These are phyloP conservation scores for Sminthurinus aureus DNA, from an alignment of 2,888 invertebrate species.

Conservation along the genomic window DNA sequence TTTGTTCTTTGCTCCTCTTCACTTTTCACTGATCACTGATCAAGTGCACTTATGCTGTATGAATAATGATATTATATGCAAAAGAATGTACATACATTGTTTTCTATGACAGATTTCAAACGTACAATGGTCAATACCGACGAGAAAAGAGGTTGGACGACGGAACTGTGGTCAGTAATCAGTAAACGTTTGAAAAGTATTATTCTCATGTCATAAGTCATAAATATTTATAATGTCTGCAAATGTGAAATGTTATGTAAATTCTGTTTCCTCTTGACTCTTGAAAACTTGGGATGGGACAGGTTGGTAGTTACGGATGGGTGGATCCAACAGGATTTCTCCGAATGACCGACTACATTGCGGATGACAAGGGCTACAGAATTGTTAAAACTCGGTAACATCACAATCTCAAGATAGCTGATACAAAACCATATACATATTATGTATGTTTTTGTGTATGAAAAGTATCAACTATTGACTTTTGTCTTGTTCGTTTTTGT, in stretches of 20 bases:
- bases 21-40: no score
- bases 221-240: background rate
- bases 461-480: background rate
- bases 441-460: no score
- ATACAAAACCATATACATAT: no score
- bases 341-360: slow-evolving; percentile 86
- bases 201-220: slow-evolving; percentile 66
- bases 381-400: slow-evolving; percentile 75
- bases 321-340: slow-evolving; percentile 82
- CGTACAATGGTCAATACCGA: slow-evolving; percentile 85
- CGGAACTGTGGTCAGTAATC: slow-evolving; percentile 51
- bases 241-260: no score
- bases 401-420: no score
- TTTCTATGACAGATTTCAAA: slow-evolving; percentile 71
- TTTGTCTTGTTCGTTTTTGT: no score
- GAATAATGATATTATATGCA: no score
- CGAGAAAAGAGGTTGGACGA: slow-evolving; percentile 82
- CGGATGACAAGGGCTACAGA: slow-evolving; percentile 82
- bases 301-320: slow-evolving; percentile 89
- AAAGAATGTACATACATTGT: no score
- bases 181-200: no score
- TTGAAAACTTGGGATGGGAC: slow-evolving; percentile 66
- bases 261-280: no score
- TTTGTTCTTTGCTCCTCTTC: no score
- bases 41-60: no score